These are phyloP conservation scores for Mellilla xanthometata DNA, from an alignment of 2,888 invertebrate genomes.

Conservation along the genomic window DNA sequence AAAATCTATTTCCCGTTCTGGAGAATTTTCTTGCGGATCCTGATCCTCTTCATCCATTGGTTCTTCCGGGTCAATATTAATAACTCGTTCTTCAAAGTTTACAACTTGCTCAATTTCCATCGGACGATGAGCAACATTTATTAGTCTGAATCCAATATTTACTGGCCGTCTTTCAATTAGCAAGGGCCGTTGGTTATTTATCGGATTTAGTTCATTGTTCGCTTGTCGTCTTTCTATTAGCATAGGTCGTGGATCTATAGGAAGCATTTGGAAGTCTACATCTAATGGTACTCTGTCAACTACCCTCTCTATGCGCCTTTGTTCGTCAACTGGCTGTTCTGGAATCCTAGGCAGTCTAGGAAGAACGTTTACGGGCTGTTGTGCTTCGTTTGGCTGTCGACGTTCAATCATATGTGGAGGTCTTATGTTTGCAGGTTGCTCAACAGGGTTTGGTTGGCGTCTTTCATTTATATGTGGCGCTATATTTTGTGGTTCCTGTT, in stretches of 20 bases:
- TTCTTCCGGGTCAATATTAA: no score
- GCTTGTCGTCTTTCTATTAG: background rate
- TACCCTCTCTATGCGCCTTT: no score
- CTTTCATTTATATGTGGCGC: no score
- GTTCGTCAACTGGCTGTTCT: no score
- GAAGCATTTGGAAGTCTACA: background rate
- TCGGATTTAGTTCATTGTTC: background rate
- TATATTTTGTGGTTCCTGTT: no score
- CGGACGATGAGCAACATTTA: background rate
- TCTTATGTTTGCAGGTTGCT: background rate
- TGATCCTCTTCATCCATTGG: background rate
- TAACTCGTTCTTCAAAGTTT: background rate
- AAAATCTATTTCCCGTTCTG: background rate
- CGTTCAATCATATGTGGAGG: background rate
- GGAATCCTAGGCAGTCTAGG: no score
- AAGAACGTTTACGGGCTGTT: no score
- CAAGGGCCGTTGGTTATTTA: no score
- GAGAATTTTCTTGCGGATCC: background rate
- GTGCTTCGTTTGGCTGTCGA: background rate
- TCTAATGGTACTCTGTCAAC: background rate
- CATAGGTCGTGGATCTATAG: background rate
- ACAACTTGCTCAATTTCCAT: background rate
- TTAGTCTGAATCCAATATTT: no score
- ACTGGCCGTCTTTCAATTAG: no score
- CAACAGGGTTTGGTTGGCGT: no score